These are phyloP conservation scores for Otocyon megalotis DNA, from an alignment of 2,113 vertebrate species.

Conservation along the genomic window DNA sequence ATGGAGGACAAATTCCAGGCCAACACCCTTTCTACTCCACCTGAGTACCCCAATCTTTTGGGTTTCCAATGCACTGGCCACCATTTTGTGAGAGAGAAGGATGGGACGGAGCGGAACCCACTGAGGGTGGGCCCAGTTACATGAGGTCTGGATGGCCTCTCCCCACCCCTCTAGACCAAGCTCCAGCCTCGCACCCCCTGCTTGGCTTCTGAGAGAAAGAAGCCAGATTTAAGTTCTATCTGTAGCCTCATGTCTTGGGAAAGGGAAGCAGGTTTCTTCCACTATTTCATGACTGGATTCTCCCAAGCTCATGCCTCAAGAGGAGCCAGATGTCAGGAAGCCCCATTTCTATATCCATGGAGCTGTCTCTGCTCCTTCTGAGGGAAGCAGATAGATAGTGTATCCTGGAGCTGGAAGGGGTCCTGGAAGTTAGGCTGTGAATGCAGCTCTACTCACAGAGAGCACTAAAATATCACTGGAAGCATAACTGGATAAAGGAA, in stretches of 20 bases:
- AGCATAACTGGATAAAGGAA: background rate
- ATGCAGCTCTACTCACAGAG: background rate
- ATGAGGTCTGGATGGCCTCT: background rate
- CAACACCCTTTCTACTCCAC: background rate
- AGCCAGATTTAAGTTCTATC: background rate
- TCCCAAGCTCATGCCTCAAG: background rate
- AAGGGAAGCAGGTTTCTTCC: background rate
- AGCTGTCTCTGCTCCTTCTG: background rate
- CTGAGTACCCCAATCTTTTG: background rate
- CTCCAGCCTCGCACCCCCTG: background rate
- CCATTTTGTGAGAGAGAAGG: background rate
- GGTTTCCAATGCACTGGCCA: background rate
- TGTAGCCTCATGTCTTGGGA: background rate
- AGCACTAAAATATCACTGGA: background rate
- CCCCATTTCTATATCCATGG: background rate
- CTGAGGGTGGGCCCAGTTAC: fast-evolving
- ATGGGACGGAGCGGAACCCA: background rate
- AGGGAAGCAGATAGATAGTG: background rate
- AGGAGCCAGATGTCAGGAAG: background rate
- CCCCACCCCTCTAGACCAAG: background rate
- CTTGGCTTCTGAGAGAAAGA: background rate
- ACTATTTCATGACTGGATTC: background rate
- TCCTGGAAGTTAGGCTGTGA: background rate
- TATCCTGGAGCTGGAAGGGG: background rate
- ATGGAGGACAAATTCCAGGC: background rate